These are phyloP conservation scores for Aspiorhynchus laticeps DNA, from an alignment of 2,113 vertebrate genomes.

Conservation along the genomic window DNA sequence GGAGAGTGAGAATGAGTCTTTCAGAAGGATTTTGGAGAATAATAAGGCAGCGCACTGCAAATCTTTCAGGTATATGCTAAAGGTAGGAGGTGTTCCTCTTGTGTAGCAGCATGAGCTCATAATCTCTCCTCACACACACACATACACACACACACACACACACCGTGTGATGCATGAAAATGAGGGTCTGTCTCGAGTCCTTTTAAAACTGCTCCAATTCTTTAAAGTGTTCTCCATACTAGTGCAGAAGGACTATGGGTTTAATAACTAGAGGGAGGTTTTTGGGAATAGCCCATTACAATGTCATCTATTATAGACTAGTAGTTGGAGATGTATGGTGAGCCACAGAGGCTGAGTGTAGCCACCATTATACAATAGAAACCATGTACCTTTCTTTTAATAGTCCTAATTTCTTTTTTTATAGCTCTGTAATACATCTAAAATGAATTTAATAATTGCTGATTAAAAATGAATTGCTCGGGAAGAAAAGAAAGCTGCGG, in stretches of 20 bases:
- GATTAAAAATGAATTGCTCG: constrained; percentile 32
- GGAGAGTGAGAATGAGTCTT: constrained; percentile 58
- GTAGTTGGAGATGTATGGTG: constrained; percentile 22
- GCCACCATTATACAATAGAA: constrained; percentile 21
- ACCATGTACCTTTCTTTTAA: constrained; percentile 29
- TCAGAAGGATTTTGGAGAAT: constrained; percentile 65
- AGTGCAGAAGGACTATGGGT: constrained; percentile 15
- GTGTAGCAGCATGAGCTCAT: constrained; percentile 29
- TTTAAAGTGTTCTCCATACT: constrained; percentile 6
- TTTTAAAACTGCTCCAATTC: constrained; percentile 7
- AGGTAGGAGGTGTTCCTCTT: constrained; percentile 11
- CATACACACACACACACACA: neutral
- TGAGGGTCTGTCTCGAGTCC: neutral
- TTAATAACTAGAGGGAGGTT: constrained; percentile 23
- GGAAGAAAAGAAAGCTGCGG: neutral
- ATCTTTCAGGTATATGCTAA: constrained; percentile 60
- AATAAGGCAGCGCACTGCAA: constrained; percentile 54
- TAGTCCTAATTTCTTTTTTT: constrained; percentile 12
- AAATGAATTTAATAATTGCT: constrained; percentile 33
- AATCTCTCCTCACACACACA: constrained; percentile 34
- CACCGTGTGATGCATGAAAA: neutral
- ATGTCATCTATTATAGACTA: constrained; percentile 29
- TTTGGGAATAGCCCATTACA: constrained; percentile 15
- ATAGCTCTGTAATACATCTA: constrained; percentile 27
- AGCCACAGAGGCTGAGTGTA: constrained; percentile 9